Evolutionary conservation across 2,797 vertebrate species (phyloP).

Genomic region (Phalloptychus januarius): DNA sequence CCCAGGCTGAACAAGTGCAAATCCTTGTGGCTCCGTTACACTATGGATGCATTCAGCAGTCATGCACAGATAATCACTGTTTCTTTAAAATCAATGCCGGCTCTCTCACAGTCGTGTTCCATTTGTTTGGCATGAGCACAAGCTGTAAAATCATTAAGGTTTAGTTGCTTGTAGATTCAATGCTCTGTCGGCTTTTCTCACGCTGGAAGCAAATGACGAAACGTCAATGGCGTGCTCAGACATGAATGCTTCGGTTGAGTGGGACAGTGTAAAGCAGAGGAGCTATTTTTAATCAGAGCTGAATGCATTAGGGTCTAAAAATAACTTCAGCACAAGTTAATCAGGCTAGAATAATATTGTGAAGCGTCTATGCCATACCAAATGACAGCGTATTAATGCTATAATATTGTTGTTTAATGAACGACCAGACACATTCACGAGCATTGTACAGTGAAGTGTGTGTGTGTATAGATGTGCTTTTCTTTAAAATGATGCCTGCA

Average conservation of each 20-base stretch:
- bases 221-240: neutral
- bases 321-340: neutral
- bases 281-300: neutral
- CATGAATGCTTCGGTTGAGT: neutral
- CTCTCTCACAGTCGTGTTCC: constrained; percentile 2
- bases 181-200: neutral
- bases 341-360: neutral
- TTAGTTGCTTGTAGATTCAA: constrained; percentile 3
- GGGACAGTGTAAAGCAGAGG: neutral
- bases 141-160: constrained; percentile 15
- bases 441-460: neutral
- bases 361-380: too few relatives aligned
- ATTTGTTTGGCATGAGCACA: constrained; percentile 4
- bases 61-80: constrained; percentile 14
- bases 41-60: constrained; percentile 8
- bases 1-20: constrained; percentile 13
- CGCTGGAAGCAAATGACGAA: neutral
- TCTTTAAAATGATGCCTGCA: neutral
- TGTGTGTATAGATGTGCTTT: neutral
- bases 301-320: neutral
- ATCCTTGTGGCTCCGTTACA: constrained; percentile 21
- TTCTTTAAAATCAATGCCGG: constrained; percentile 27
- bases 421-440: neutral
- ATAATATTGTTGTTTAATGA: neutral
- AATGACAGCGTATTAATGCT: too few relatives aligned